Evolutionary conservation across 2,888 invertebrate species (phyloP), one percentile per base, ranked within the genome.

Genomic region (Dolichopus griseipennis): DNA sequence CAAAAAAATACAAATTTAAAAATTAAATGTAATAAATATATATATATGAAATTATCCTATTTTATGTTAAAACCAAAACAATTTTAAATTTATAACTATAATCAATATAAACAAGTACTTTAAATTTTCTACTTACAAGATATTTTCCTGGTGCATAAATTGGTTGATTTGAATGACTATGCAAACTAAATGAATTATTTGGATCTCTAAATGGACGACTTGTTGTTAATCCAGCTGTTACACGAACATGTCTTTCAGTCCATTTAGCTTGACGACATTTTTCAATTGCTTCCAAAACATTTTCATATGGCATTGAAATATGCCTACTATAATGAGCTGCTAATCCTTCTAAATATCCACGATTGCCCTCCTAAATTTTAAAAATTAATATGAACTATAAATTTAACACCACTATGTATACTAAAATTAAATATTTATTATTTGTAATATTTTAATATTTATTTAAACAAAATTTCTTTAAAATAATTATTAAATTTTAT

Each of bases 61-160:
- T n/a, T n/a, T n/a, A n/a, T n/a, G n/a, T n/a, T n/a, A n/a, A n/a
- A n/a, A n/a, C n/a, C n/a, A n/a, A n/a, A n/a, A n/a, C n/a, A n/a
- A n/a, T n/a, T n/a, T n/a, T n/a, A n/a, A n/a, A n/a, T n/a, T n/a
- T n/a, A n/a, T n/a, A n/a, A n/a, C n/a, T n/a, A n/a, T n/a, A n/a
- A n/a, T n/a, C n/a, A n/a, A n/a, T n/a, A n/a, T n/a, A n/a, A n/a
- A n/a, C n/a, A n/a, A n/a, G n/a, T n/a, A n/a, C n/a, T n/a, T 27
- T 27, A 27, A 5, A 22, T 15, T 1, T 63, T 27, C 5, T 62
- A 22, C 90, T 89, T 84, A 93, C 93, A 86, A 91, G 92, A 85
- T 93, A 93, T 85, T 93, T 93, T 79, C 93, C 93, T 76, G 93
- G 93, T 78, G 91, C 92, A 83, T 93, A 93, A 81, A 93, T 89